Conservation (phyloP, 2,888 invertebrate genomes). For the Orthosia cruda region DNA sequence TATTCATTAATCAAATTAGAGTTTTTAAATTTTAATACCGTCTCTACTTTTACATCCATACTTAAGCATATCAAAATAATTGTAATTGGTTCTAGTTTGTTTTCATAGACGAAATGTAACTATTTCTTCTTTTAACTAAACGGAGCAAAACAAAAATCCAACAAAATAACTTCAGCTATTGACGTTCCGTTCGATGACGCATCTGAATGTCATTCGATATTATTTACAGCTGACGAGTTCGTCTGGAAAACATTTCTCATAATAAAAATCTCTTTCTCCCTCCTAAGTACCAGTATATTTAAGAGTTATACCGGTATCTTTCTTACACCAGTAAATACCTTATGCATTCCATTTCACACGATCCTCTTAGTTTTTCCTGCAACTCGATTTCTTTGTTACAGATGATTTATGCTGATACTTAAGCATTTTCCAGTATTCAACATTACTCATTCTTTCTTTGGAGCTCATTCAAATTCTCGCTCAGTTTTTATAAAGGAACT, state of each 20-base stretch:
- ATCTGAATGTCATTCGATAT: slow-evolving; percentile 4
- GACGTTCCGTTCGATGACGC: neutral
- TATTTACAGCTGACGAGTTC: slow-evolving; percentile 9
- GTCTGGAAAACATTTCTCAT: slow-evolving; percentile 38
- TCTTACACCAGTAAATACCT: slow-evolving; percentile 59
- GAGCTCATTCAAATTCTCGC: slow-evolving; percentile 65
- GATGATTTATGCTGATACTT: slow-evolving; percentile 79
- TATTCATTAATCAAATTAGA: neutral
- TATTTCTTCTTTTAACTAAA: neutral
- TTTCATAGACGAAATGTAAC: neutral
- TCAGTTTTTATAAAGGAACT: slow-evolving; percentile 59
- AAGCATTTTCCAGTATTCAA: slow-evolving; percentile 76
- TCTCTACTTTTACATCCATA: no score
- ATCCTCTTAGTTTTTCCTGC: slow-evolving; percentile 69
- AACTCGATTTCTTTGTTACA: slow-evolving; percentile 76
- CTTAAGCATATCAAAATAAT: neutral
- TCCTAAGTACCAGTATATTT: slow-evolving; percentile 37
- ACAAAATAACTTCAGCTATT: neutral
- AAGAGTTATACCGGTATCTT: slow-evolving; percentile 53
- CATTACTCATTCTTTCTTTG: slow-evolving; percentile 73
- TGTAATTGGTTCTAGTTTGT: neutral
- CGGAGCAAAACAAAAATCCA: neutral
- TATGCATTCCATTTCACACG: slow-evolving; percentile 68
- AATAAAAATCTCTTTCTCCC: slow-evolving; percentile 24
- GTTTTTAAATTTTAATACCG: no score